These are phyloP conservation scores for Nomada goodeniana DNA, from an alignment of 2,888 invertebrate genomes.

Conservation along the genomic window DNA sequence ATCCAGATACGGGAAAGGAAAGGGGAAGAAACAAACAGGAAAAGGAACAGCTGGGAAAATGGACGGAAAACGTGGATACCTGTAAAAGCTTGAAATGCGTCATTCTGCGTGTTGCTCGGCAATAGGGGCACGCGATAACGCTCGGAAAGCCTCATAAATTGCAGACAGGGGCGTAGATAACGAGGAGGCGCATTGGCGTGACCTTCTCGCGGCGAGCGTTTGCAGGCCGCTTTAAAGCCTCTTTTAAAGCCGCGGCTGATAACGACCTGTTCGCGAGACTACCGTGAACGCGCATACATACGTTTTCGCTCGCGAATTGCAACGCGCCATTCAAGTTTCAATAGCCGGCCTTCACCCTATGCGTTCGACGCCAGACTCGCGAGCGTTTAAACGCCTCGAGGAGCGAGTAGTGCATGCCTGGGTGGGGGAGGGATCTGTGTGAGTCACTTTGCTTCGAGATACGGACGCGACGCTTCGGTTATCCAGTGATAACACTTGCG, in stretches of 20 bases:
- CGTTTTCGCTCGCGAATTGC: conserved; percentile 60
- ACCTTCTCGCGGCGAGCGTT: conserved; percentile 69
- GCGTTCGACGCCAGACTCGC: conserved; percentile 25
- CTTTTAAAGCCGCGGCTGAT: conserved; percentile 68
- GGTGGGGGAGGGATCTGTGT: not conserved
- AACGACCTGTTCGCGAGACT: conserved; percentile 49
- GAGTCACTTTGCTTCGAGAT: conserved; percentile 14
- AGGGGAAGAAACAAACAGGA: too few relatives aligned
- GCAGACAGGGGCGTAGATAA: conserved; percentile 71
- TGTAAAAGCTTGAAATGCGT: conserved; percentile 32
- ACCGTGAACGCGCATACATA: conserved; percentile 26
- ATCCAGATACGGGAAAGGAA: not conserved
- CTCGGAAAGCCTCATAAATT: conserved; percentile 70
- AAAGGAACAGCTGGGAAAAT: not conserved
- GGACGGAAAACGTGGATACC: not conserved
- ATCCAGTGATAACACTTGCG: not conserved
- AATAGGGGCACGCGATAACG: conserved; percentile 70
- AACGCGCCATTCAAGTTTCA: conserved; percentile 67
- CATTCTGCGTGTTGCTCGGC: conserved; percentile 51
- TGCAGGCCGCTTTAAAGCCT: conserved; percentile 54
- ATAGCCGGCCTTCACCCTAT: conserved; percentile 78
- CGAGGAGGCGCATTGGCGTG: conserved; percentile 74
- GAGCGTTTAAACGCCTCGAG: conserved; percentile 5
- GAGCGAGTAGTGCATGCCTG: not conserved
- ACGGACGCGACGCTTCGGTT: not conserved